Evolutionary conservation across 1,140 invertebrate genomes (phyloP).

Genomic region (Ptiloglossa arizonensis): DNA sequence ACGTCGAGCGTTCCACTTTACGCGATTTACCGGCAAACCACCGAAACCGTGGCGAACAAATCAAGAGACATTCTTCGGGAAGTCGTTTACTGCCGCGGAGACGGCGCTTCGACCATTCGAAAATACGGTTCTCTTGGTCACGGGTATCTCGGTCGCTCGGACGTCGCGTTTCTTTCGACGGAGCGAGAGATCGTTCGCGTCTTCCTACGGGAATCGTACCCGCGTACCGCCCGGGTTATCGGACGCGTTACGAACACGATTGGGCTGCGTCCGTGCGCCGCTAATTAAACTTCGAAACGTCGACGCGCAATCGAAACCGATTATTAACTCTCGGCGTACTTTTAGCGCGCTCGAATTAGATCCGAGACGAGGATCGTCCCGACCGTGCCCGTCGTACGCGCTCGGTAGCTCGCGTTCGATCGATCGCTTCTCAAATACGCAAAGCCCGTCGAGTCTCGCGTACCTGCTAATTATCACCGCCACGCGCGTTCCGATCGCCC

Average conservation of each 20-base stretch:
- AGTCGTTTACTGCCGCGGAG: too few species aligned
- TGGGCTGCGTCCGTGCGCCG: too few species aligned
- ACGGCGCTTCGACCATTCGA: too few species aligned
- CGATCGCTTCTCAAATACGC: slow-evolving; percentile 45
- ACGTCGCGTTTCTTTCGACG: too few species aligned
- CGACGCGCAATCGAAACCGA: not conserved
- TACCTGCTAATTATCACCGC: slow-evolving; percentile 50
- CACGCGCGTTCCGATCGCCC: slow-evolving; percentile 10
- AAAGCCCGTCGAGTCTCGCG: slow-evolving; percentile 3
- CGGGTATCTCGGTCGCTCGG: too few species aligned
- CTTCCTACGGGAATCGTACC: too few species aligned
- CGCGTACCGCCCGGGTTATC: too few species aligned
- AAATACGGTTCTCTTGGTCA: too few species aligned
- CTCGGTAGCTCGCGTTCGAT: slow-evolving; percentile 2
- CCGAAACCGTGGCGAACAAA: slow-evolving; percentile 36
- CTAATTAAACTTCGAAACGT: slow-evolving; percentile 16
- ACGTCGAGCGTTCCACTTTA: slow-evolving; percentile 72
- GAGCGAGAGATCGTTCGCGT: too few species aligned
- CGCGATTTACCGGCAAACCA: slow-evolving; percentile 68
- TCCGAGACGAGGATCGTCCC: not conserved
- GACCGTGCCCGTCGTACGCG: not conserved
- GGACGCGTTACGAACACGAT: too few species aligned
- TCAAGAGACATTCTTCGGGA: too few species aligned
- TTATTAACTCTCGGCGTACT: slow-evolving; percentile 3
- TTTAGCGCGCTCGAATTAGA: not conserved